Conservation (phyloP, 2,888 invertebrate genomes). For the Laspeyria flexula region DNA sequence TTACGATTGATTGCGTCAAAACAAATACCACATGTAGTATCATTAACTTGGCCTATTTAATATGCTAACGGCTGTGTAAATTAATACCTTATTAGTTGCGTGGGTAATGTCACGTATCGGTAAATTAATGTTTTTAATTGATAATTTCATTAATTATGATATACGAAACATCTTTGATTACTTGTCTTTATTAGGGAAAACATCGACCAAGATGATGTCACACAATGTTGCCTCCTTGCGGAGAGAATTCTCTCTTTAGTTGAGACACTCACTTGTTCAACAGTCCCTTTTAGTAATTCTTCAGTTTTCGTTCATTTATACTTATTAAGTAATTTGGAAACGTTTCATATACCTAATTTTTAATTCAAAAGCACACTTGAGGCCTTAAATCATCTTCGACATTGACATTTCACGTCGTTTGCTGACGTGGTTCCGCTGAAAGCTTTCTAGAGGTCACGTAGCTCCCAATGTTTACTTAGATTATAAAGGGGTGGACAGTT, state of each 20-base stretch:
- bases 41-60: constrained; percentile 37
- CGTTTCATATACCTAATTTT: neutral
- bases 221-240: too few relatives aligned
- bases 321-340: neutral
- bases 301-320: too few relatives aligned
- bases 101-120: constrained; percentile 19
- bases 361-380: neutral
- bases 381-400: constrained; percentile 34
- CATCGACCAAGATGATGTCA: too few relatives aligned
- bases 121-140: constrained; percentile 4
- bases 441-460: constrained; percentile 33
- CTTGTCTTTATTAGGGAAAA: too few relatives aligned
- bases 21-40: constrained; percentile 36
- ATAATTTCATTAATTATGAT: neutral
- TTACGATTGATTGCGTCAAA: constrained; percentile 26
- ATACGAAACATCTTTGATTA: neutral
- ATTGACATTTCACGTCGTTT: constrained; percentile 40
- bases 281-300: too few relatives aligned
- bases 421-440: constrained; percentile 32
- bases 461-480: constrained; percentile 1
- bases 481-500: too few relatives aligned
- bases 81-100: constrained; percentile 23
- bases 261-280: too few relatives aligned
- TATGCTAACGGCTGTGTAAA: constrained; percentile 36
- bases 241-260: too few relatives aligned